Conservation (phyloP, 2,113 vertebrate species). For the Vulpes ferrilata region DNA sequence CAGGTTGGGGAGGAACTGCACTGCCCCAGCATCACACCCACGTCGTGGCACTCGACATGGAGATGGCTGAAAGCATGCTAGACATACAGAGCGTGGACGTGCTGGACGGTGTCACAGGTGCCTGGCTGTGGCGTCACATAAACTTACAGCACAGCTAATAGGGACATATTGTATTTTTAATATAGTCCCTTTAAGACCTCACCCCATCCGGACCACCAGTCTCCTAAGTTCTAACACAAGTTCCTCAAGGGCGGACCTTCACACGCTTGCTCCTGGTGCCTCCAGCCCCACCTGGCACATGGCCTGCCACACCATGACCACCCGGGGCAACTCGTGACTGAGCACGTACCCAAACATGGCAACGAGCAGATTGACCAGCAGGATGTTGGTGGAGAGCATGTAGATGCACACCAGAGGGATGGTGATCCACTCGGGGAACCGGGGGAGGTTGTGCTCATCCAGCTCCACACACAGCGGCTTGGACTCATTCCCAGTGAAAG, state of each 20-base stretch:
- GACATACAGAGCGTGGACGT: rapidly evolving
- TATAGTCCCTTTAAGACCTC: neutral
- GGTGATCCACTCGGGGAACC: slow-evolving; percentile 91
- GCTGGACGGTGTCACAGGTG: rapidly evolving
- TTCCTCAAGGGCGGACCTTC: rapidly evolving
- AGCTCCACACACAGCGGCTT: slow-evolving; percentile 90
- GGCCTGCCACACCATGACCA: rapidly evolving
- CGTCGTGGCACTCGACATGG: rapidly evolving
- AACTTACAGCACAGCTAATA: neutral
- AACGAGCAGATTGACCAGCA: slow-evolving; percentile 90
- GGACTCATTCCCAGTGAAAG: slow-evolving; percentile 90
- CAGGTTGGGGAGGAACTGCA: rapidly evolving
- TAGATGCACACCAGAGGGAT: slow-evolving; percentile 91
- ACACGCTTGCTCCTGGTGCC: rapidly evolving
- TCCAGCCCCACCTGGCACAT: rapidly evolving
- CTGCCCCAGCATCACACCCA: rapidly evolving
- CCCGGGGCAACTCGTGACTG: rapidly evolving
- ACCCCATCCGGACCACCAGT: too few relatives aligned
- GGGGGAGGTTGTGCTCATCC: slow-evolving; percentile 87
- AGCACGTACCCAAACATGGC: slow-evolving; percentile 90
- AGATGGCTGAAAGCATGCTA: rapidly evolving
- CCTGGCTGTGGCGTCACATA: too few relatives aligned
- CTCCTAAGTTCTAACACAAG: rapidly evolving
- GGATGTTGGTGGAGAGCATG: slow-evolving; percentile 92
- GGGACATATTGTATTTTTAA: neutral